phyloP scores from a whole-genome alignment of 2,113 vertebrate species.

The Helogale parvula region DNA sequence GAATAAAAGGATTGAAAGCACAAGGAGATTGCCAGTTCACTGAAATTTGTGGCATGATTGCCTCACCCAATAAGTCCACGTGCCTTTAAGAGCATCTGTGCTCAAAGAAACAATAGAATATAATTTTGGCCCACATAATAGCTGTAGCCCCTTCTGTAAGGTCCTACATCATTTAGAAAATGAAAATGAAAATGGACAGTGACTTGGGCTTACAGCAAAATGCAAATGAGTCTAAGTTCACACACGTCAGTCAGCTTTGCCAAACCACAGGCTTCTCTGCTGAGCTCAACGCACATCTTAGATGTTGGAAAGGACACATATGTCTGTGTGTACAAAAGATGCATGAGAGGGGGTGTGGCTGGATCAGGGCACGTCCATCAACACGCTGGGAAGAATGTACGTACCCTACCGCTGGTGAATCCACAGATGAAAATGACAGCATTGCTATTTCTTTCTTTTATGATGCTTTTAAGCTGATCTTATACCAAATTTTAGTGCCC shows the following conservation, averaged over 20 bases:
- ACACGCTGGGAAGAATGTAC: not conserved
- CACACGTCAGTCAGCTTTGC: conserved; percentile 35
- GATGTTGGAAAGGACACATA: not conserved
- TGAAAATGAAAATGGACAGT: not conserved
- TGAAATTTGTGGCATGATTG: not conserved
- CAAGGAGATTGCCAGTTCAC: not conserved
- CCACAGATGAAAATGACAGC: not conserved
- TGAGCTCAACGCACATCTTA: not conserved
- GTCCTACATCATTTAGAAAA: conserved; percentile 32
- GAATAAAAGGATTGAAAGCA: not conserved
- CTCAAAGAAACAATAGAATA: not conserved
- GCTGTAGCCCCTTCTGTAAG: not conserved
- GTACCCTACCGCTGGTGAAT: not conserved
- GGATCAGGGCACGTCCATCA: not conserved
- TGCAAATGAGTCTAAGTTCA: not conserved
- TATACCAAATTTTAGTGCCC: not conserved
- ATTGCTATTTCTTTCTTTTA: not conserved
- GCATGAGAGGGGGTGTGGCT: not conserved
- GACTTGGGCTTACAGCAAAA: conserved; percentile 41
- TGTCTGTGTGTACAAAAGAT: not conserved
- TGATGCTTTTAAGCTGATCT: not conserved
- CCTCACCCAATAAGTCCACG: not conserved
- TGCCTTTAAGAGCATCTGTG: conserved; percentile 36
- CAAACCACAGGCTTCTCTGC: not conserved
- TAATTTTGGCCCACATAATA: not conserved